phyloP scores from a whole-genome alignment of 2,113 vertebrate species.

The Sylvietta virens region DNA sequence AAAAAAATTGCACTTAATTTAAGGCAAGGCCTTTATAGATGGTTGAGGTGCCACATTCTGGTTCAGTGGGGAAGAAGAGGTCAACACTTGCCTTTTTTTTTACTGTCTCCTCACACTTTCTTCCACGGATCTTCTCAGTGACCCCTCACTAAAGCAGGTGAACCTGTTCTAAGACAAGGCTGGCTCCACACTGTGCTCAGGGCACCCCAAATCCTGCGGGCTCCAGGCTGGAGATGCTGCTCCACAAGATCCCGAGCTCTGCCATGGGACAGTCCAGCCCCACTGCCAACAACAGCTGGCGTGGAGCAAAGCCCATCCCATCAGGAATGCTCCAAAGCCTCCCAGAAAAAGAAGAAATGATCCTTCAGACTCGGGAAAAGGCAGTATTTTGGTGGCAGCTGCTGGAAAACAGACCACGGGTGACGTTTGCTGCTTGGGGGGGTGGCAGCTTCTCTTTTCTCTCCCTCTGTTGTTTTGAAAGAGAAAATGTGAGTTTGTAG shows the following conservation, averaged over 20 bases:
- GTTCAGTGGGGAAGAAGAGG: background rate
- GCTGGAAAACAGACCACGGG: background rate
- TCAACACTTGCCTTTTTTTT: background rate
- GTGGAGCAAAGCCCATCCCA: background rate
- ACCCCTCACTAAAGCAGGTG: background rate
- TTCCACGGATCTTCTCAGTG: background rate
- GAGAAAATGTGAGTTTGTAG: background rate
- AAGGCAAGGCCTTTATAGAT: background rate
- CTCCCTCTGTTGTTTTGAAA: background rate
- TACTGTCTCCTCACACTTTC: background rate
- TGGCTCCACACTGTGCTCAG: background rate
- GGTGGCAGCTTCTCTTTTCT: background rate
- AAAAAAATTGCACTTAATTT: background rate
- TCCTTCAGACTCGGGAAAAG: background rate
- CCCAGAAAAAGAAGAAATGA: background rate
- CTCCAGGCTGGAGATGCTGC: background rate
- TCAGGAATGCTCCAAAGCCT: background rate
- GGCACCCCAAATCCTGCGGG: fast-evolving
- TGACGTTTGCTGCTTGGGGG: background rate
- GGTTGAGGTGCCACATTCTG: background rate
- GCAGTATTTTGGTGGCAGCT: background rate
- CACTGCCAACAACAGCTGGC: too few relatives aligned
- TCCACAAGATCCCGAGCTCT: background rate
- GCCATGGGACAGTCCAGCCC: background rate
- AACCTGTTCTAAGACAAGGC: background rate